Base-by-base conservation (phyloP, 2,113 vertebrate genomes). In the Eptatretus burgeri region DNA sequence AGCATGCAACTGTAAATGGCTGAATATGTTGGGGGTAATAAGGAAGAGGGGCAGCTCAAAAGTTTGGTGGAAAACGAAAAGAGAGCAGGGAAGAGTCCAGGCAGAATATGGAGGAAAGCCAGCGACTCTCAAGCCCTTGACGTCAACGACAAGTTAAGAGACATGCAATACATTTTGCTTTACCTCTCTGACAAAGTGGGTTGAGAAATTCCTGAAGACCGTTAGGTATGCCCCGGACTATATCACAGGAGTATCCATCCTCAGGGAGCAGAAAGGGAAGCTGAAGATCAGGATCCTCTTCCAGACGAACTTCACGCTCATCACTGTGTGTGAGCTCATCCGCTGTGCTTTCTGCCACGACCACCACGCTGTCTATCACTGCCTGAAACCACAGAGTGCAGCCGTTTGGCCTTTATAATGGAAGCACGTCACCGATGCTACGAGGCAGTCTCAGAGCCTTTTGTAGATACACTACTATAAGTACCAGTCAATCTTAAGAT, bases 221-320 rank as follows among this genome's bases (percentile, higher is more conserved):
- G 50, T 79, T 93, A 63, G 91, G 91, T 63, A 98, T 75, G 71
- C 84, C 86, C 68, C 88, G 79, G 72, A 98, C 91, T 19, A 98
- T 88, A n/a, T 98, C 91, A 1, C 91, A 98, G 18, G 91, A 98
- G 74, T 98, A 98, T 52, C 91, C 91, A 50, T 95, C 91, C 74
- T 98, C 89, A 0, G 91, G 91, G 64, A 98, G 70, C 27, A 98
- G 81, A 72, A 98, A 98, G 63, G 91, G 91, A n/a, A 98, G 77
- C 74, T 98, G 91, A 27, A 98, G 77, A 70, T 95, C 89, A 1
- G 91, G 91, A 66, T 94, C 91, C 72, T 98, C 91, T 71, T 94
- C 82, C 67, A 98, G 74, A 64, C 81, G 89, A 10, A 98, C 91
- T 66, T 95, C 89, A 49, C 91, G 69, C 2, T 87, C 87, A 3